phyloP scores from a whole-genome alignment of 1,140 invertebrate species.

The Lerema accius region DNA sequence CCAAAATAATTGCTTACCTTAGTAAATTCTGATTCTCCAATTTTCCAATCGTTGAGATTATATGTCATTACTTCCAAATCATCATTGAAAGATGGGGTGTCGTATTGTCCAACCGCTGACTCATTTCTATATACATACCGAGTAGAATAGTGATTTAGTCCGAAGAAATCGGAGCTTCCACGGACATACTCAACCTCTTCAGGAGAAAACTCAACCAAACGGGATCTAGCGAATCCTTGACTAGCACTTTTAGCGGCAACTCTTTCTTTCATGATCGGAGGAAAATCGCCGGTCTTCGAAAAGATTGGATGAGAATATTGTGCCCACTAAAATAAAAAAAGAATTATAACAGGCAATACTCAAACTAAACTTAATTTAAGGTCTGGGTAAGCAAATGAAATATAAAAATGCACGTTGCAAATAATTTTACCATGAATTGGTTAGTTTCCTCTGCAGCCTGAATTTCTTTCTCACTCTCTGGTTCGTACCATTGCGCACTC shows the following conservation, averaged over 20 bases:
- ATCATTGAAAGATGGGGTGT: conserved; percentile 41
- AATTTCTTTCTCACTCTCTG: conserved; percentile 69
- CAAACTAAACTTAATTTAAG: no score
- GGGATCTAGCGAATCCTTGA: conserved; percentile 68
- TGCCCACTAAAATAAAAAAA: conserved; percentile 50
- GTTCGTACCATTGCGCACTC: conserved; percentile 74
- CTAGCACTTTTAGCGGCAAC: conserved; percentile 76
- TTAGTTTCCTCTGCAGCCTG: conserved; percentile 75
- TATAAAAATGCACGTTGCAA: no score
- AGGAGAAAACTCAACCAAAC: conserved; percentile 68
- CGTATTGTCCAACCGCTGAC: conserved; percentile 46
- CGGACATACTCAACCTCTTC: conserved; percentile 52
- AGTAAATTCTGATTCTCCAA: conserved; percentile 32
- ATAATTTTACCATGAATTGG: conserved; percentile 72
- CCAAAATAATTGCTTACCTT: conserved; percentile 39
- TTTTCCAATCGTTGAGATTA: conserved; percentile 38
- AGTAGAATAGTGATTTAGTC: conserved; percentile 84
- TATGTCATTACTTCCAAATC: conserved; percentile 32
- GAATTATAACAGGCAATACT: no score
- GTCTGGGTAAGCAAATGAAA: no score
- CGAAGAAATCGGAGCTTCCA: conserved; percentile 83
- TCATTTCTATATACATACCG: conserved; percentile 50
- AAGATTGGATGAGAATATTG: conserved; percentile 81
- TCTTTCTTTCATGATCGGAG: conserved; percentile 78
- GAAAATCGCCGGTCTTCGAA: conserved; percentile 83